phyloP scores from a whole-genome alignment of 2,113 vertebrate genomes.

The Aphelocoma coerulescens region DNA sequence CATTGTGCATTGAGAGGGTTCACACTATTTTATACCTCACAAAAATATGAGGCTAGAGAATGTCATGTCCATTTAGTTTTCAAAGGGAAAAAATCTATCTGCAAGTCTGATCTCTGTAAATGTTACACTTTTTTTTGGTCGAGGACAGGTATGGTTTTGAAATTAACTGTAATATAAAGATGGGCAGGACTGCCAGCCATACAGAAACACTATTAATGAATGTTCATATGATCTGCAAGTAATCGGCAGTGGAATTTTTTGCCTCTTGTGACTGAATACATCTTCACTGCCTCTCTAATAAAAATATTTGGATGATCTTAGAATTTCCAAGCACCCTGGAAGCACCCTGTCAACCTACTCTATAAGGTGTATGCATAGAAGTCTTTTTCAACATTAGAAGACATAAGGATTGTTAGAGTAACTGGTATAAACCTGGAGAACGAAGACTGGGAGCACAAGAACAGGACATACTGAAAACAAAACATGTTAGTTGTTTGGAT shows the following conservation, averaged over 20 bases:
- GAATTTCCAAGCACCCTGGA: slow-evolving; percentile 50
- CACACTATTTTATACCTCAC: not conserved
- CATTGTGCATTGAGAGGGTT: not conserved
- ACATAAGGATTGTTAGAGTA: not conserved
- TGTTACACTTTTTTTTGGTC: not conserved
- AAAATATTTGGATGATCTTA: not conserved
- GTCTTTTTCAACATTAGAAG: not conserved
- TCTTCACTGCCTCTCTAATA: slow-evolving; percentile 21
- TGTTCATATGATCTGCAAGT: not conserved
- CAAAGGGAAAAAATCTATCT: not conserved
- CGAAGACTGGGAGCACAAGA: not conserved
- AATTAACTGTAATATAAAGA: not conserved
- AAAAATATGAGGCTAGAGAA: not conserved
- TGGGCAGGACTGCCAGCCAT: not conserved
- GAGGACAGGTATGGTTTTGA: not conserved
- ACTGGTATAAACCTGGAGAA: not conserved
- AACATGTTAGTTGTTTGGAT: not conserved
- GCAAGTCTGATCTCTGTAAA: not conserved
- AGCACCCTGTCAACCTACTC: slow-evolving; percentile 7
- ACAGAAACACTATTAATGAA: not conserved
- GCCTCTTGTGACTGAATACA: not conserved
- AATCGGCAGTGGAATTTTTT: not conserved
- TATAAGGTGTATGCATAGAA: not conserved
- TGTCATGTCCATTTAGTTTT: not conserved
- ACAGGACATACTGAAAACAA: not conserved